Evolutionary conservation across 2,113 vertebrate genomes (phyloP).

Genomic region (Lasiurus cinereus): DNA sequence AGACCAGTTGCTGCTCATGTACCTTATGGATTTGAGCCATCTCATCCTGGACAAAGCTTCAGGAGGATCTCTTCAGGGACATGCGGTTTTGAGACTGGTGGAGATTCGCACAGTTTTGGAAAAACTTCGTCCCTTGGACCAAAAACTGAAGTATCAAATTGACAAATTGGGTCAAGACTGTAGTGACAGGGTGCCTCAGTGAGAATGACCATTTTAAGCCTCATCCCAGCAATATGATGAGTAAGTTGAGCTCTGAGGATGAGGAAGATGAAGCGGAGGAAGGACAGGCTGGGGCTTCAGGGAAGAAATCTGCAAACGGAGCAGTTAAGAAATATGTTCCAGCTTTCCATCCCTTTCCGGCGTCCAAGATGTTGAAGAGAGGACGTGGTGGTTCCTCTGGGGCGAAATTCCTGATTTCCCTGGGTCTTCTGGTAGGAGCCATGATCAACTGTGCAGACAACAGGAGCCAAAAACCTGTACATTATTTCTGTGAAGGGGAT

Average conservation of each 20-base stretch:
- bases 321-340: slow-evolving; percentile 91
- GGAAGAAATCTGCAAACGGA: slow-evolving; percentile 82
- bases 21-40: too few species aligned
- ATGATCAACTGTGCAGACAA: too few species aligned
- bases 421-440: too few species aligned
- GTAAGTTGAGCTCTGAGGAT: slow-evolving; percentile 89
- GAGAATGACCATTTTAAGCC: slow-evolving; percentile 94
- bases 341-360: too few species aligned
- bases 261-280: slow-evolving; percentile 83
- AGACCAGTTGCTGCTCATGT: too few species aligned
- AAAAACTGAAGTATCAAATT: slow-evolving; percentile 95
- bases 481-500: too few species aligned
- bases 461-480: too few species aligned
- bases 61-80: slow-evolving; percentile 89
- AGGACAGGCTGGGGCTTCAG: slow-evolving; percentile 71
- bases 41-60: slow-evolving; percentile 89
- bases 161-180: slow-evolving; percentile 93
- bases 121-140: slow-evolving; percentile 94
- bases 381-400: too few species aligned
- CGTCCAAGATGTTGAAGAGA: too few species aligned
- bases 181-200: slow-evolving; percentile 92
- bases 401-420: too few species aligned
- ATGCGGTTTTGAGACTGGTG: slow-evolving; percentile 90
- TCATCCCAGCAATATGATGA: slow-evolving; percentile 93
- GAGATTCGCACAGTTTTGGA: slow-evolving; percentile 93